Percentiles rank a stretch among this genome's conserved stretches.
Evolutionary conservation across 1,140 invertebrate genomes (phyloP).

Genomic region (Bilobella aurantiaca): DNA sequence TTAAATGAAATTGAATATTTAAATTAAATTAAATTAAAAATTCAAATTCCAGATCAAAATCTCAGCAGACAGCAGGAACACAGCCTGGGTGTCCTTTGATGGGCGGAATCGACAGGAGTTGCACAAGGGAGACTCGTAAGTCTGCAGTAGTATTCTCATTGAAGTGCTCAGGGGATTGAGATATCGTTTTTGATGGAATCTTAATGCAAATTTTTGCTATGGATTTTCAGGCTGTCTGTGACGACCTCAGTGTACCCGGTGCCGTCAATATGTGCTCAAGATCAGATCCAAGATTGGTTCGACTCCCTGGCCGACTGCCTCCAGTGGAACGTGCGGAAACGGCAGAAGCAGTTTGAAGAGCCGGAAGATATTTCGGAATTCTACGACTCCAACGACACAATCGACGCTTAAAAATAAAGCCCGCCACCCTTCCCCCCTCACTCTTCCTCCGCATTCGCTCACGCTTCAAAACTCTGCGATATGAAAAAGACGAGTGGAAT

Average conservation of each 20-base stretch:
- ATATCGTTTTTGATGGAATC: too few species aligned
- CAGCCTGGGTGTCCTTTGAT: constrained; percentile 94
- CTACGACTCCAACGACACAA: too few species aligned
- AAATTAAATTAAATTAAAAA: background rate
- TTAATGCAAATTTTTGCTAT: too few species aligned
- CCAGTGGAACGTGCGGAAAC: constrained; percentile 93
- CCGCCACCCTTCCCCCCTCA: too few species aligned
- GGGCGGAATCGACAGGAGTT: constrained; percentile 89
- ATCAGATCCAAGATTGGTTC: constrained; percentile 96
- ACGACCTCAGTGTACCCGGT: constrained; percentile 95
- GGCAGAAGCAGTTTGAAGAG: constrained; percentile 84
- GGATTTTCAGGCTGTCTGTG: constrained; percentile 75
- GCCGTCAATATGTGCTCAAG: constrained; percentile 86
- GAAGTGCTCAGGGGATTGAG: too few species aligned
- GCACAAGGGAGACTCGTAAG: constrained; percentile 78
- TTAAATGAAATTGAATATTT: too few species aligned
- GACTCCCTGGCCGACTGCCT: constrained; percentile 87
- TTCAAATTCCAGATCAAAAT: constrained; percentile 96
- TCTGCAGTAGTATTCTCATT: too few species aligned
- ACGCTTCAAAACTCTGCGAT: too few species aligned
- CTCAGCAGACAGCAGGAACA: constrained; percentile 84
- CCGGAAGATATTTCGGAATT: too few species aligned
- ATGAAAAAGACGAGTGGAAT: too few species aligned
- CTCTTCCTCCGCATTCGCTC: too few species aligned
- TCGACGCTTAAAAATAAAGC: too few species aligned